These are phyloP conservation scores for Pseudorasbora parva DNA, from an alignment of 2,113 vertebrate genomes.

Conservation along the genomic window DNA sequence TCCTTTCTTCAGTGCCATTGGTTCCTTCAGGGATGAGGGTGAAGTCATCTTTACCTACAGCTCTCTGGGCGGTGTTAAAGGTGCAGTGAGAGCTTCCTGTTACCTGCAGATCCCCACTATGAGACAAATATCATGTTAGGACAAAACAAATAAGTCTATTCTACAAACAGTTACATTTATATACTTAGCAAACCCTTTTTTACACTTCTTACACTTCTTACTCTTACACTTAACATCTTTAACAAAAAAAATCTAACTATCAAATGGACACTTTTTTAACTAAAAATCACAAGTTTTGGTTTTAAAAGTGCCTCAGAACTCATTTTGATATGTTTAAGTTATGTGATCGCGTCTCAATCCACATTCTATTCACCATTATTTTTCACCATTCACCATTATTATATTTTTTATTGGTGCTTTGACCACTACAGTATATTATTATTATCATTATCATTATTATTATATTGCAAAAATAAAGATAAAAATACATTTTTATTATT, in stretches of 20 bases:
- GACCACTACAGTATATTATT: no score
- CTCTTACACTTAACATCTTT: background rate
- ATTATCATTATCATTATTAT: background rate
- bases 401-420: no score
- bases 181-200: background rate
- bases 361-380: no score
- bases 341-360: no score
- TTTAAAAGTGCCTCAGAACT: background rate
- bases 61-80: slow-evolving; percentile 96
- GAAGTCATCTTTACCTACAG: slow-evolving; percentile 97
- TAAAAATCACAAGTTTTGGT: background rate
- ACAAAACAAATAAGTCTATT: background rate
- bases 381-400: no score
- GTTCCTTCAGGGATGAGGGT: slow-evolving; percentile 96
- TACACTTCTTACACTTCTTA: no score
- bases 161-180: no score
- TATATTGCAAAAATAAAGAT: background rate
- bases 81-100: slow-evolving; percentile 97
- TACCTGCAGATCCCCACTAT: slow-evolving; percentile 94
- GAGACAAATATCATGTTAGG: background rate
- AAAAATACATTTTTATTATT: background rate
- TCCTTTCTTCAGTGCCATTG: slow-evolving; percentile 94
- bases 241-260: background rate
- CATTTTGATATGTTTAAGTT: no score
- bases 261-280: no score